phyloP scores from a whole-genome alignment of 2,113 vertebrate species.

The Trinectes maculatus region DNA sequence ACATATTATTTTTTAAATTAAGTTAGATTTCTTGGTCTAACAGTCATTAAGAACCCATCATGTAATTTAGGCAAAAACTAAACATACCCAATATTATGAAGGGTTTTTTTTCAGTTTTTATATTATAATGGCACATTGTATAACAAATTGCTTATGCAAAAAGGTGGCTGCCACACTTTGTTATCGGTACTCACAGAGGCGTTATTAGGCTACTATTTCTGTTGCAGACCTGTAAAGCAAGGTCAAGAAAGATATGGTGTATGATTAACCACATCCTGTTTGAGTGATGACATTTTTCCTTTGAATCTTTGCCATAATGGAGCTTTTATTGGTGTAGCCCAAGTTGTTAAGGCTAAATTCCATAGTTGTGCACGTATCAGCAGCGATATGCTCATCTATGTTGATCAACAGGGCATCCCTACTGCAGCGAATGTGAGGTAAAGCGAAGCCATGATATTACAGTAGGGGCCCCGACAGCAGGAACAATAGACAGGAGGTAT shows the following conservation, averaged over 20 bases:
- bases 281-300: conserved; percentile 5
- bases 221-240: background rate
- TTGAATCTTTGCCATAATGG: conserved; percentile 23
- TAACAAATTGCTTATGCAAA: background rate
- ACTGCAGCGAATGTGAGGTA: background rate
- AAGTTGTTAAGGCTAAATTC: conserved; percentile 13
- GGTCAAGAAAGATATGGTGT: background rate
- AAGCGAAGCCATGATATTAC: conserved; percentile 14
- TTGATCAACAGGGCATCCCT: conserved; percentile 44
- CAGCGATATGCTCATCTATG: conserved; percentile 9
- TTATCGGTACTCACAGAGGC: too few relatives aligned
- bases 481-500: conserved; percentile 25
- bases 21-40: too few relatives aligned
- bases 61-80: too few relatives aligned
- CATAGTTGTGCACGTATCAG: background rate
- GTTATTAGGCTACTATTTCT: too few relatives aligned
- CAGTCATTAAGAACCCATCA: too few relatives aligned
- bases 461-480: background rate
- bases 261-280: conserved; percentile 20
- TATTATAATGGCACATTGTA: too few relatives aligned
- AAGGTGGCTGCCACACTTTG: background rate
- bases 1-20: too few relatives aligned
- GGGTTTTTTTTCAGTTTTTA: too few relatives aligned
- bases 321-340: conserved; percentile 46
- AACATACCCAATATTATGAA: too few relatives aligned